phyloP scores from a whole-genome alignment of 1,140 invertebrate genomes.

The Cepaea nemoralis region DNA sequence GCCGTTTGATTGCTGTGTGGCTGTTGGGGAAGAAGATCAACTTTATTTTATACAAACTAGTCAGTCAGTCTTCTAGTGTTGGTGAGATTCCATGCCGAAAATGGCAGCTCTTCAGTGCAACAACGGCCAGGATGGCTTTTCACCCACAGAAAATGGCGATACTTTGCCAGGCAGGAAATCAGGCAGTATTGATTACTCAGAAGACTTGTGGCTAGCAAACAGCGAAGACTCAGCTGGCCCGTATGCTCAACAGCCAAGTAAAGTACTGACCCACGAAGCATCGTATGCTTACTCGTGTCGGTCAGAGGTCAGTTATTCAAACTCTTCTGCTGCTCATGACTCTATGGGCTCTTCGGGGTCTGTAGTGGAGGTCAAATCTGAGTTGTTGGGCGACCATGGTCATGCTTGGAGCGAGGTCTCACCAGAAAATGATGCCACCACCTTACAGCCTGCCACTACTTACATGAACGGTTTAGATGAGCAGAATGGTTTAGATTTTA shows the following conservation, averaged over 20 bases:
- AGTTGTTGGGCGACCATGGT: not conserved
- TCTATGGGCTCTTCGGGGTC: not conserved
- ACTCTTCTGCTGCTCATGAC: not conserved
- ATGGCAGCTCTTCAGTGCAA: slow-evolving; percentile 34
- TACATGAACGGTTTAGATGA: not conserved
- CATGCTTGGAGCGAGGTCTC: not conserved
- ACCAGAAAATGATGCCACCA: not conserved
- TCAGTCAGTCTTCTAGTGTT: not conserved
- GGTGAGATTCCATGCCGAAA: not conserved
- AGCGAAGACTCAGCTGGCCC: slow-evolving; percentile 27
- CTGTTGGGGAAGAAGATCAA: not conserved
- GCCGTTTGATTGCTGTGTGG: not conserved
- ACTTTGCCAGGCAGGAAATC: slow-evolving; percentile 2
- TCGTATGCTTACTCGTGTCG: not conserved
- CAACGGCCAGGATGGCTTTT: slow-evolving; percentile 6
- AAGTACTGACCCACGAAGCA: not conserved
- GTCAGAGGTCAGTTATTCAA: not conserved
- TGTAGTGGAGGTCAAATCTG: not conserved
- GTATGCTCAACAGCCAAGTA: slow-evolving; percentile 11
- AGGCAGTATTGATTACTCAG: slow-evolving; percentile 28
- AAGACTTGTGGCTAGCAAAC: slow-evolving; percentile 32
- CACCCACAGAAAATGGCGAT: slow-evolving; percentile 25
- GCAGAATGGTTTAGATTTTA: slow-evolving; percentile 9
- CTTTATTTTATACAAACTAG: not conserved
- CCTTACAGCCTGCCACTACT: not conserved